These are phyloP conservation scores for Erebia palarica DNA, from an alignment of 2,888 invertebrate genomes.

Conservation along the genomic window DNA sequence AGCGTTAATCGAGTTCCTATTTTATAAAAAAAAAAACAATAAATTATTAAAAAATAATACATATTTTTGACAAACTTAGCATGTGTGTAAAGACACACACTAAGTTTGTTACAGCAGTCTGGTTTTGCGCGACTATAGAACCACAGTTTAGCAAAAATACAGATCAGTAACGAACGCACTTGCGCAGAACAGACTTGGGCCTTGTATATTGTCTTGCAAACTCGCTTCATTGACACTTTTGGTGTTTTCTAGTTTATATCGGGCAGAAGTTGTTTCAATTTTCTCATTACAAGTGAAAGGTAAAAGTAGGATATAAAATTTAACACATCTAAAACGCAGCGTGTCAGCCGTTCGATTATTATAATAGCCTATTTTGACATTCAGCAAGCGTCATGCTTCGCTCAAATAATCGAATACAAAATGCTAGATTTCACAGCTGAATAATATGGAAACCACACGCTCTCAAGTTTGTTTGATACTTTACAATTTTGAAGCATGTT, in stretches of 20 bases:
- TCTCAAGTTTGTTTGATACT: too few relatives aligned
- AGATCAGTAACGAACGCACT: background rate
- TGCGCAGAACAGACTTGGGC: background rate
- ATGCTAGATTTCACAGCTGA: background rate
- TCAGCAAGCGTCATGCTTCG: background rate
- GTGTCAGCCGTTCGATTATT: too few relatives aligned
- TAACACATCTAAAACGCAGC: too few relatives aligned
- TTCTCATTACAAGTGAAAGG: too few relatives aligned
- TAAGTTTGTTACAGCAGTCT: background rate
- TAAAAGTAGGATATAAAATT: too few relatives aligned
- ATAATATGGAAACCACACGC: too few relatives aligned
- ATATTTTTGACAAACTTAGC: background rate
- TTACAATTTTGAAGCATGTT: too few relatives aligned
- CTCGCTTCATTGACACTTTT: background rate
- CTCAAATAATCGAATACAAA: background rate
- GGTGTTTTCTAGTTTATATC: background rate
- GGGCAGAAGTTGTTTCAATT: too few relatives aligned
- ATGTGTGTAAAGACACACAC: too few relatives aligned
- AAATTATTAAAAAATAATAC: constrained; percentile 7
- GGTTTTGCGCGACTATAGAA: constrained; percentile 15
- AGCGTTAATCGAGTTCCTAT: background rate
- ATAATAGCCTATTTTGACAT: background rate
- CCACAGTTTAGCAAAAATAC: constrained; percentile 7
- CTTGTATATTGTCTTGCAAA: background rate
- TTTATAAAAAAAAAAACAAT: background rate